These are phyloP conservation scores for Dinocampus coccinellae DNA, from an alignment of 2,888 invertebrate genomes.

Conservation along the genomic window DNA sequence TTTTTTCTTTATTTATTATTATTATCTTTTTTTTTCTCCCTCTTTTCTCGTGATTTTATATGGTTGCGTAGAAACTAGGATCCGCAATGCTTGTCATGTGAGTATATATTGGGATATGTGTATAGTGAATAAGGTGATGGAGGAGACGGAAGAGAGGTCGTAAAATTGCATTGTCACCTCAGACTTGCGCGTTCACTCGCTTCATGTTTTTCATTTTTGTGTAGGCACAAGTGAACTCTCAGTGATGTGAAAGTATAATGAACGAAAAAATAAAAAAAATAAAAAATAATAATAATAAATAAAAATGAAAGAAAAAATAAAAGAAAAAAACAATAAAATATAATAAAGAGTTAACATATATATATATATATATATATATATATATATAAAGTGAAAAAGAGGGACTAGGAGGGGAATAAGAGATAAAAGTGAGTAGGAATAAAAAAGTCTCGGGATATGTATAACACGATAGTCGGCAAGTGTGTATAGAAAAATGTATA, in stretches of 20 bases:
- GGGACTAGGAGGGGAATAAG: slow-evolving; percentile 26
- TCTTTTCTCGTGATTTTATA: slow-evolving; percentile 32
- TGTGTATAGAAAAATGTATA: neutral
- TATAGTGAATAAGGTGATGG: slow-evolving; percentile 20
- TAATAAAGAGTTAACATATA: neutral
- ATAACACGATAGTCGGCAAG: neutral
- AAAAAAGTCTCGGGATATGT: slow-evolving; percentile 24
- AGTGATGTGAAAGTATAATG: slow-evolving; percentile 26
- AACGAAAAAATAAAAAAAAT: slow-evolving; percentile 30
- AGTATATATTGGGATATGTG: neutral
- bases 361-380: neutral
- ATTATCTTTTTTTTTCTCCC: neutral
- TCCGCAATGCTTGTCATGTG: neutral
- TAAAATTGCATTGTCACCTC: slow-evolving; percentile 58
- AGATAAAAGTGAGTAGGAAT: slow-evolving; percentile 17
- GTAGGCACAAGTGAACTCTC: slow-evolving; percentile 33
- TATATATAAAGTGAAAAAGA: slow-evolving; percentile 26
- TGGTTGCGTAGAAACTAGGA: slow-evolving; percentile 14
- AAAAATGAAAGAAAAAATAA: slow-evolving; percentile 24
- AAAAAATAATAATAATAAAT: neutral
- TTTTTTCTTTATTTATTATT: no score
- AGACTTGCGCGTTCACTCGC: slow-evolving; percentile 39
- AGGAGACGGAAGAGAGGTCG: slow-evolving; percentile 42
- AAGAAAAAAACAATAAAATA: slow-evolving; percentile 28
- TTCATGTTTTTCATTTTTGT: slow-evolving; percentile 22